Evolutionary conservation across 2,888 invertebrate genomes (phyloP).

Genomic region (Epistrophe grossulariae): DNA sequence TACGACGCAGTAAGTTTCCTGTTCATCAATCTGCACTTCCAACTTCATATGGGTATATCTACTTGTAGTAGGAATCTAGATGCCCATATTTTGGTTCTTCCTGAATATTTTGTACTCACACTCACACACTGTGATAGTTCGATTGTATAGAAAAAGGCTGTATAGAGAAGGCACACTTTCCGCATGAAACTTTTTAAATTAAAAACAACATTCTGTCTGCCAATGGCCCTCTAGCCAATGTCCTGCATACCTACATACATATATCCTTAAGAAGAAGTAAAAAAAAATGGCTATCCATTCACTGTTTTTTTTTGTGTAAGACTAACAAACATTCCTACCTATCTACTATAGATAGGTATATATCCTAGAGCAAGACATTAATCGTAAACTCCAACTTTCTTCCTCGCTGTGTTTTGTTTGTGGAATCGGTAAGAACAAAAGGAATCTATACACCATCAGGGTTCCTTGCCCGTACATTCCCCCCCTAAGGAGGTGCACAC

Average conservation of each 20-base stretch:
- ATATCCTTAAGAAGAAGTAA: conserved; percentile 28
- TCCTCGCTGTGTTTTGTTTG: conserved; percentile 19
- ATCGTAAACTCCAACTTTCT: conserved; percentile 58
- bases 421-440: conserved; percentile 59
- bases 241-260: conserved; percentile 75
- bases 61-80: background rate
- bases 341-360: no score
- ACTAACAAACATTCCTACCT: conserved; percentile 1
- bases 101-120: conserved; percentile 19
- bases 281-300: conserved; percentile 54
- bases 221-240: conserved; percentile 74
- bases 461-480: conserved; percentile 54
- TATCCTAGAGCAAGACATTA: conserved; percentile 71
- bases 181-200: conserved; percentile 49
- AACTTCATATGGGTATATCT: background rate
- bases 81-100: conserved; percentile 3
- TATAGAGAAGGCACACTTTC: conserved; percentile 7
- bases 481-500: conserved; percentile 30
- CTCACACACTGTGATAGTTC: background rate
- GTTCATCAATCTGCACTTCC: conserved; percentile 61
- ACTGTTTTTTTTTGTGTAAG: conserved; percentile 35
- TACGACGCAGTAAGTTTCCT: conserved; percentile 71
- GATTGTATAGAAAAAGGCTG: background rate
- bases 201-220: conserved; percentile 73
- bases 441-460: conserved; percentile 37